A percentile compares a stretch with the other conserved stretches of the same genome.
Evolutionary conservation across 2,113 vertebrate species (phyloP).

Genomic region (Eleginops maclovinus): DNA sequence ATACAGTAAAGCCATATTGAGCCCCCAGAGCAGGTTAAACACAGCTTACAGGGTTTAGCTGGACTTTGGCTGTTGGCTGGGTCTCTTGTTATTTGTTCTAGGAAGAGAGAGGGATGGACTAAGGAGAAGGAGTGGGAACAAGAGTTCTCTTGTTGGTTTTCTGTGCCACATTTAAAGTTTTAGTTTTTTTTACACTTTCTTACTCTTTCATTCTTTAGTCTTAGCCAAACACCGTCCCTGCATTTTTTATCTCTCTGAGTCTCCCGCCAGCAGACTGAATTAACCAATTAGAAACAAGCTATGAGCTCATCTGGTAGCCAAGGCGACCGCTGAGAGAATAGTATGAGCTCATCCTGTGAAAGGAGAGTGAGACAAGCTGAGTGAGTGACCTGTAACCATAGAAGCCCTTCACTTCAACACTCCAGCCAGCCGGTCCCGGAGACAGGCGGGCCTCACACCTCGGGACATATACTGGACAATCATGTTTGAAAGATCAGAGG

Average conservation of each 20-base stretch:
- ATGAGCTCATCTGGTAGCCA: constrained; percentile 62
- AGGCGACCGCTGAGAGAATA: constrained; percentile 38
- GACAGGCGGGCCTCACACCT: not conserved
- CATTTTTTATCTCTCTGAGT: not conserved
- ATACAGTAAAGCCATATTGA: constrained; percentile 14
- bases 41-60: constrained; percentile 44
- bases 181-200: not conserved
- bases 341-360: constrained; percentile 44
- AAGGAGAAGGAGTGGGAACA: constrained; percentile 29
- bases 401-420: constrained; percentile 15
- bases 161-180: not conserved
- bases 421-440: not conserved
- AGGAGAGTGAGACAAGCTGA: not conserved
- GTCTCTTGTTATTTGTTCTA: constrained; percentile 41
- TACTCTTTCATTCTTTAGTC: not conserved
- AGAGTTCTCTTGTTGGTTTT: constrained; percentile 25
- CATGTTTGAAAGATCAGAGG: no score
- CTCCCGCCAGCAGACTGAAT: constrained; percentile 20
- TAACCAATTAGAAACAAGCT: constrained; percentile 44
- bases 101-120: not conserved
- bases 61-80: constrained; percentile 55
- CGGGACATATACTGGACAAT: not conserved
- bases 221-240: not conserved
- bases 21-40: constrained; percentile 45
- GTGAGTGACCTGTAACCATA: constrained; percentile 24